Evolutionary conservation across 2,113 vertebrate species (phyloP), one percentile per base, ranked within the genome.

Genomic region (Aplodontia rufa): DNA sequence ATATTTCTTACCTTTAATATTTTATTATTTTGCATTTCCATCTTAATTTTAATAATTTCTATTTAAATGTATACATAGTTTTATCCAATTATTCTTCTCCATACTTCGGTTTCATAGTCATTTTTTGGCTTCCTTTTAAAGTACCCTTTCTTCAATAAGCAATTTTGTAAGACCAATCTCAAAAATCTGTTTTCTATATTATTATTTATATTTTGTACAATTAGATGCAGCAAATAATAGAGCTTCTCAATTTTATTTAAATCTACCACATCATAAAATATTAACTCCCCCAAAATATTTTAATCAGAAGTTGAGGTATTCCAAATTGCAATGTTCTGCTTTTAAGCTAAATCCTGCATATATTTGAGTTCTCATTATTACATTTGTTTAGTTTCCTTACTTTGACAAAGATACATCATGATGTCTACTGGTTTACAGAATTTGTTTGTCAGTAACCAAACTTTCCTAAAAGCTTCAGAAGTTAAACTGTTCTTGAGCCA

Each of bases 391-490:
- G 45, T 19, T 71, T 35, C 6, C 30, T 58, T 66, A 2, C 3
- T 58, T 87, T 32, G 24, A 69, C 40, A 64, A 35, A 37, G 68
- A 71, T 55, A 28, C 10, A 72, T 66, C 37, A 35, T 24, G 74
- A 20, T 78, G 8, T 45, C 30, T 84, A 37, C 14, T n/a, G 55
- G 66, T 90, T 94, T 74, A 26, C 24, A 64, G 53, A 66, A 68
- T 28, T 28, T 20, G 5, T 47, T 42, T 66, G 22, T 96, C 51
- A 93, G 72, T 90, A 78, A 82, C 80, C 66, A 62, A 20, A 66
- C 83, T 94, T 83, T 8, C 16, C 13, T 79, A 58, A 94, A 87
- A 93, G 62, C 69, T 74, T 68, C 71, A 37, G 45, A 87, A 68
- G 26, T 19, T 49, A 9, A 84, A 87, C 75, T 68, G 1, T 75